Evolutionary conservation across 2,888 invertebrate genomes (phyloP).

Genomic region (Lycia hirtaria): DNA sequence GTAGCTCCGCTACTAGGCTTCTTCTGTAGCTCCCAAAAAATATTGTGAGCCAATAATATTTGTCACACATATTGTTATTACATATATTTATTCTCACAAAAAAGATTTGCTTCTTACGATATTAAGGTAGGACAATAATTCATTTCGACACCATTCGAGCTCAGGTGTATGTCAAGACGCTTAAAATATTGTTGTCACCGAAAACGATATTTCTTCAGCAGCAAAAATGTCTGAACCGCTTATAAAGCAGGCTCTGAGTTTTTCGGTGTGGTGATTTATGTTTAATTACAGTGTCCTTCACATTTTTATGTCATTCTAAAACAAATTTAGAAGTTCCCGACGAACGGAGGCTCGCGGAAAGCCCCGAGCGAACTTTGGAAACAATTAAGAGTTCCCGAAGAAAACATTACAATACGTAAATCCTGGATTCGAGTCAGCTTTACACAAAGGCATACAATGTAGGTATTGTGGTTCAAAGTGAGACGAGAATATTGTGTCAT

Average conservation of each 20-base stretch:
- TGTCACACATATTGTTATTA: neutral
- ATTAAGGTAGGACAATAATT: slow-evolving; percentile 58
- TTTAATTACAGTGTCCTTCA: slow-evolving; percentile 74
- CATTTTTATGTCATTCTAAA: slow-evolving; percentile 65
- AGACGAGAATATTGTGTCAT: slow-evolving; percentile 53
- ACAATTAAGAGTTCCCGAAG: slow-evolving; percentile 56
- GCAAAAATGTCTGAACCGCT: slow-evolving; percentile 70
- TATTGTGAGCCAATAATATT: no score
- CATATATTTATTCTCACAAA: neutral
- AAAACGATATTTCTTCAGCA: slow-evolving; percentile 75
- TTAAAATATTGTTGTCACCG: slow-evolving; percentile 75
- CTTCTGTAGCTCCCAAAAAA: no score
- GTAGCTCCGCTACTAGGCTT: no score
- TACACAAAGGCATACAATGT: slow-evolving; percentile 42
- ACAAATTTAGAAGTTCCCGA: slow-evolving; percentile 64
- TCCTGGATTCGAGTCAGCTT: slow-evolving; percentile 39
- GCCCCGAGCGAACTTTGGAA: slow-evolving; percentile 53
- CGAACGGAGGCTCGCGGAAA: slow-evolving; percentile 44
- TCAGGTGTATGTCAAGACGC: slow-evolving; percentile 70
- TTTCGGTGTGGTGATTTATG: slow-evolving; percentile 75
- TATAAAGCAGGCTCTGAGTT: slow-evolving; percentile 62
- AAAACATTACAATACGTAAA: slow-evolving; percentile 48
- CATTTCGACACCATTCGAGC: slow-evolving; percentile 67
- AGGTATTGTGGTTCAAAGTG: slow-evolving; percentile 45
- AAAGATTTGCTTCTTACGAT: slow-evolving; percentile 19